Percentiles rank a stretch among this genome's conserved stretches.
Evolutionary conservation across 2,113 vertebrate genomes (phyloP).

Genomic region (Indri indri): DNA sequence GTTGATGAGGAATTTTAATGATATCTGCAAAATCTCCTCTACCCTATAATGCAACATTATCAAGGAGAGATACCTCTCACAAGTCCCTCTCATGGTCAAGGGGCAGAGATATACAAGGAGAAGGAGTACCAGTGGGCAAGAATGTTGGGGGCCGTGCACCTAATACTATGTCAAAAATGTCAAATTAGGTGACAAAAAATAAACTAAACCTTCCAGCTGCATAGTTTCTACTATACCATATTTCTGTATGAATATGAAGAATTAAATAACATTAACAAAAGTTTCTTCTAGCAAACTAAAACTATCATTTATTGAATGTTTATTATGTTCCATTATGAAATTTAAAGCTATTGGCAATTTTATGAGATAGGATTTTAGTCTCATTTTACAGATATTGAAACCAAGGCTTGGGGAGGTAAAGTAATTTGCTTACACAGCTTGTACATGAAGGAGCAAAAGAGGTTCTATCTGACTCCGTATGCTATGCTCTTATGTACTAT

Average conservation of each 20-base stretch:
- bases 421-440: background rate
- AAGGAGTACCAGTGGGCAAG: background rate
- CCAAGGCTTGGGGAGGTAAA: background rate
- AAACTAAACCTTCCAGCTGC: background rate
- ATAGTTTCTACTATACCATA: background rate
- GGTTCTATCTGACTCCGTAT: background rate
- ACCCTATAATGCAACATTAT: background rate
- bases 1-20: background rate
- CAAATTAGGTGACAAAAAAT: background rate
- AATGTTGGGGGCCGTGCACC: background rate
- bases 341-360: constrained; percentile 15
- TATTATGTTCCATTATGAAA: background rate
- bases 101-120: background rate
- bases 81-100: background rate
- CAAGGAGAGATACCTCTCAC: background rate
- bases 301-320: background rate
- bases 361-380: background rate
- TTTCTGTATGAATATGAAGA: background rate
- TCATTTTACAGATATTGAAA: background rate
- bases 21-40: background rate
- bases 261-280: background rate
- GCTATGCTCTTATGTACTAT: background rate
- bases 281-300: background rate
- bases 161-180: background rate
- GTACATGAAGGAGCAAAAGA: background rate